A percentile compares a stretch with the other conserved stretches of the same genome.
Evolutionary conservation across 2,113 vertebrate genomes (phyloP).

Genomic region (Scophthalmus maximus): DNA sequence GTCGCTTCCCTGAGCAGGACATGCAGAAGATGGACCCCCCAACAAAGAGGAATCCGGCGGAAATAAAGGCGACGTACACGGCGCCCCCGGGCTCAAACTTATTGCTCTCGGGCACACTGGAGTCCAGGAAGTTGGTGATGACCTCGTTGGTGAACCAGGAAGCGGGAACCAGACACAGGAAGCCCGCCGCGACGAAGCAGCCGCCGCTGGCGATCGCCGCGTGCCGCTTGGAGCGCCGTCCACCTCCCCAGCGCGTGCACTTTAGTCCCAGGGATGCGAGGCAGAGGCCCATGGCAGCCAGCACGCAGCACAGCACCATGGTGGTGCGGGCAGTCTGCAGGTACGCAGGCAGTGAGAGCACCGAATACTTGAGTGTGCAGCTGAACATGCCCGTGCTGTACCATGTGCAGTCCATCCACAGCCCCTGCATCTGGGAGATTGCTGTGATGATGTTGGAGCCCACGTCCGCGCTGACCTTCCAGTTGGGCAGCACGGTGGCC

Average conservation of each 20-base stretch:
- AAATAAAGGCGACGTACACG: slow-evolving; percentile 91
- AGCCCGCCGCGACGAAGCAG: slow-evolving; percentile 88
- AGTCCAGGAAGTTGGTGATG: slow-evolving; percentile 90
- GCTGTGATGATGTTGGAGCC: slow-evolving; percentile 94
- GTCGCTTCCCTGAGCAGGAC: slow-evolving; percentile 86
- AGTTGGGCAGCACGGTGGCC: slow-evolving; percentile 93
- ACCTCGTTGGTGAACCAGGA: slow-evolving; percentile 96
- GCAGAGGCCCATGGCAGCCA: slow-evolving; percentile 90
- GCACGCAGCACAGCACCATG: slow-evolving; percentile 93
- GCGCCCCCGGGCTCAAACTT: slow-evolving; percentile 95
- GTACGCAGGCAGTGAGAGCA: slow-evolving; percentile 90
- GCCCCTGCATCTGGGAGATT: slow-evolving; percentile 92
- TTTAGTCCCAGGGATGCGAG: slow-evolving; percentile 90
- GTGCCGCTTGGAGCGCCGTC: slow-evolving; percentile 85
- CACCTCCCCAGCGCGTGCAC: slow-evolving; percentile 91
- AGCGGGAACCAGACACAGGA: slow-evolving; percentile 89
- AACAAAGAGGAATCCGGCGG: slow-evolving; percentile 87
- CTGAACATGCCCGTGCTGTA: slow-evolving; percentile 98
- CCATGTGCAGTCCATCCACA: slow-evolving; percentile 99
- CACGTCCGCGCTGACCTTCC: slow-evolving; percentile 91
- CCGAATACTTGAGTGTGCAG: slow-evolving; percentile 90
- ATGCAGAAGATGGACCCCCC: slow-evolving; percentile 93
- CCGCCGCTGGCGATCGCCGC: slow-evolving; percentile 88
- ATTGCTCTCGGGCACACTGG: slow-evolving; percentile 89
- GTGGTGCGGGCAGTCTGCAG: slow-evolving; percentile 92